These are phyloP conservation scores for Limonius californicus DNA, from an alignment of 1,140 invertebrate species.

Conservation along the genomic window DNA sequence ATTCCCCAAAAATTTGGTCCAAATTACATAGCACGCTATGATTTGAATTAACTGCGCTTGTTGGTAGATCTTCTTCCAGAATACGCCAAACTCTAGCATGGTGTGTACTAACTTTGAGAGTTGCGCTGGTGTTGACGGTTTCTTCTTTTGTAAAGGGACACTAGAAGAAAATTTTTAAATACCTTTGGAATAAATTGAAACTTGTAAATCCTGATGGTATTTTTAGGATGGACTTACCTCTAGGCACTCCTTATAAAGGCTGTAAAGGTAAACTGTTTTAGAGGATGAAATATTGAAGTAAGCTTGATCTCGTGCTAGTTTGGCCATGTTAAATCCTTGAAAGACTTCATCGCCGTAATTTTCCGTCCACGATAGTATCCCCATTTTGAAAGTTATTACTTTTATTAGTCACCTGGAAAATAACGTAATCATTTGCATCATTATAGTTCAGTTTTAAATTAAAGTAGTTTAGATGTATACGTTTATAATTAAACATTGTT, in stretches of 20 bases:
- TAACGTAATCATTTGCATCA: no score
- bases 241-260: constrained; percentile 29
- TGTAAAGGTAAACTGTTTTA: constrained; percentile 27
- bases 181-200: no score
- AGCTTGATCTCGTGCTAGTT: constrained; percentile 27
- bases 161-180: constrained; percentile 26
- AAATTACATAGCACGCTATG: constrained; percentile 54
- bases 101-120: constrained; percentile 19
- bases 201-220: neutral
- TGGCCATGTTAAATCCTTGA: constrained; percentile 18
- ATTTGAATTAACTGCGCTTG: neutral
- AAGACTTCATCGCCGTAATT: constrained; percentile 29
- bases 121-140: neutral
- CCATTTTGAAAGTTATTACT: neutral
- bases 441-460: no score
- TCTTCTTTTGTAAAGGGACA: constrained; percentile 24
- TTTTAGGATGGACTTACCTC: constrained; percentile 26
- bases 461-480: no score
- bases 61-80: neutral
- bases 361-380: constrained; percentile 26
- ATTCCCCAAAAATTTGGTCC: constrained; percentile 60
- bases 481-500: no score
- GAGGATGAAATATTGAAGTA: constrained; percentile 29
- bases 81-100: constrained; percentile 23
- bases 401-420: neutral